phyloP scores from a whole-genome alignment of 2,113 vertebrate genomes.

The Herpetotheres cachinnans region DNA sequence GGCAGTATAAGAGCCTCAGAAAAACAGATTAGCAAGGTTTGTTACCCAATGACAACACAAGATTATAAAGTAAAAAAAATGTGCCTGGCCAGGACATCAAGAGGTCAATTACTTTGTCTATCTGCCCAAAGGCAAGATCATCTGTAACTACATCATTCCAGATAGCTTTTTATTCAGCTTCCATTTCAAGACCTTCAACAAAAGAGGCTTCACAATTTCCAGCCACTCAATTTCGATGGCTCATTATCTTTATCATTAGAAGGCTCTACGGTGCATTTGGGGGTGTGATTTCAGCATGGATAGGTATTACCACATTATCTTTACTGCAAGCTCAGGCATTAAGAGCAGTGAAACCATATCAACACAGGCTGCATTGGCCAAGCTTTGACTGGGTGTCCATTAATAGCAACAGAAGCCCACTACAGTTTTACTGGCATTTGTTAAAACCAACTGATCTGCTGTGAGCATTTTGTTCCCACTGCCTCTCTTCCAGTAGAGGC shows the following conservation, averaged over 20 bases:
- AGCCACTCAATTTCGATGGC: neutral
- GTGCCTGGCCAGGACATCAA: neutral
- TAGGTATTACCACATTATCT: neutral
- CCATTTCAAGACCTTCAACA: neutral
- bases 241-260: neutral
- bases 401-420: neutral
- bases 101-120: constrained; percentile 1
- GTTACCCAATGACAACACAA: neutral
- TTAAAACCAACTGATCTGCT: neutral
- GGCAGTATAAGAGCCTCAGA: neutral
- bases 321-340: neutral
- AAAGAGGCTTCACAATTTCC: neutral
- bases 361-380: neutral
- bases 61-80: neutral
- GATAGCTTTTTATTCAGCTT: neutral
- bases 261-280: neutral
- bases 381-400: neutral
- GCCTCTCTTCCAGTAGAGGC: neutral
- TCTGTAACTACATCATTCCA: neutral
- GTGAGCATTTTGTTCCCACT: neutral
- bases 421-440: neutral
- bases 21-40: constrained; percentile 1
- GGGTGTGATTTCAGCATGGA: neutral
- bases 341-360: neutral
- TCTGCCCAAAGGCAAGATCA: neutral